phyloP scores from a whole-genome alignment of 2,888 invertebrate genomes.

The Cynaeus angustus region DNA sequence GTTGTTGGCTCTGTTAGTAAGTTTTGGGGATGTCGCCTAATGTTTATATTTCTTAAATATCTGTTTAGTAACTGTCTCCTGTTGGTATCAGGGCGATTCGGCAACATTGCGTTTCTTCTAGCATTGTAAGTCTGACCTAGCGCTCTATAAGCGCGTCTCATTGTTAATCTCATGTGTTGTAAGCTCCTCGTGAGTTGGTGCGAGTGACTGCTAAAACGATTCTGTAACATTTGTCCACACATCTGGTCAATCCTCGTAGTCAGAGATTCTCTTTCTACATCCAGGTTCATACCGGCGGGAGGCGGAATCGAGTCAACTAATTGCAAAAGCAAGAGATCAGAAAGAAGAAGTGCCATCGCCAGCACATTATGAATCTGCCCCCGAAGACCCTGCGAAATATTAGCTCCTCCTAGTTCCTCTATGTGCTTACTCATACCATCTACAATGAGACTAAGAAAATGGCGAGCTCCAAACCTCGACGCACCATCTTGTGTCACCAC shows the following conservation, averaged over 20 bases:
- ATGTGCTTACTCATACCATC: constrained; percentile 72
- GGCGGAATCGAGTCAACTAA: constrained; percentile 71
- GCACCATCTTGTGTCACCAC: constrained; percentile 66
- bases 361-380: constrained; percentile 67
- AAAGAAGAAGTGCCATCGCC: constrained; percentile 72
- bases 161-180: constrained; percentile 65
- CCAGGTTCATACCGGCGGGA: constrained; percentile 66
- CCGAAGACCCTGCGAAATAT: constrained; percentile 57
- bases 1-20: constrained; percentile 1
- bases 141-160: constrained; percentile 64
- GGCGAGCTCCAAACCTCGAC: constrained; percentile 66
- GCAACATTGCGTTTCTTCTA: constrained; percentile 65
- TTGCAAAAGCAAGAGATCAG: constrained; percentile 72
- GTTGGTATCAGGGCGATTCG: constrained; percentile 56
- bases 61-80: constrained; percentile 59
- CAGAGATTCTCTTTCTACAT: constrained; percentile 66
- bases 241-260: constrained; percentile 67
- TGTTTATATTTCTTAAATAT: constrained; percentile 56
- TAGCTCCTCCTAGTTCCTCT: constrained; percentile 66
- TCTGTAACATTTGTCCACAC: constrained; percentile 67
- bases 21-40: constrained; percentile 46
- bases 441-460: constrained; percentile 71
- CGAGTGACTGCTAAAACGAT: constrained; percentile 63
- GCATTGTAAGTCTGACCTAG: constrained; percentile 66
- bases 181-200: constrained; percentile 66